These are phyloP conservation scores for Cryptocephalus primarius DNA, from an alignment of 2,888 invertebrate species.

Conservation along the genomic window DNA sequence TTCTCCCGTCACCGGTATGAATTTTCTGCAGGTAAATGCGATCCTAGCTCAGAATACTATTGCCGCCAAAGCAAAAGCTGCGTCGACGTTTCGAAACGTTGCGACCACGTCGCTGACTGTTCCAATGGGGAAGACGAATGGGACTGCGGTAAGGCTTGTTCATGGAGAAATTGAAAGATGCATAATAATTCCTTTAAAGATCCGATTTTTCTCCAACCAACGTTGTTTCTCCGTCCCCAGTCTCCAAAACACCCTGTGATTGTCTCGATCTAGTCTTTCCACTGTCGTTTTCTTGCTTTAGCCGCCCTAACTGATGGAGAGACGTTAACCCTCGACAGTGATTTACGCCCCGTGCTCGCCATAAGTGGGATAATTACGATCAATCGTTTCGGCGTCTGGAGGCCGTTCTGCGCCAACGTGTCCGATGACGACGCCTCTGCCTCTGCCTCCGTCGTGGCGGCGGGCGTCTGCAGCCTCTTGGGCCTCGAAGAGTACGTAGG, in stretches of 20 bases:
- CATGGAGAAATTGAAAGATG: too few species aligned
- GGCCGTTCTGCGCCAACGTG: conserved; percentile 47
- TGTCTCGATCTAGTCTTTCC: conserved; percentile 6
- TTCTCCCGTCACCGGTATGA: not conserved
- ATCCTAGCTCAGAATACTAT: conserved; percentile 34
- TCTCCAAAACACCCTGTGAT: too few species aligned
- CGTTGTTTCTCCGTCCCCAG: too few species aligned
- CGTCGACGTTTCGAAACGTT: conserved; percentile 47
- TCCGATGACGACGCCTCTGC: conserved; percentile 36
- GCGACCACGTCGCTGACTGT: conserved; percentile 58
- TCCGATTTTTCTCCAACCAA: too few species aligned
- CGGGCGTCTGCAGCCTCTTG: conserved; percentile 52
- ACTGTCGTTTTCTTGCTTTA: conserved; percentile 29
- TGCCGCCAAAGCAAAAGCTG: conserved; percentile 57
- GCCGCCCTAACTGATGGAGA: conserved; percentile 58
- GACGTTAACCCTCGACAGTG: conserved; percentile 46
- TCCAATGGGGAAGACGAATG: conserved; percentile 62
- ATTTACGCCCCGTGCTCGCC: conserved; percentile 48
- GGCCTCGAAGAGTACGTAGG: conserved; percentile 46
- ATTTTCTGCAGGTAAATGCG: conserved; percentile 44
- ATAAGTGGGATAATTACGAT: conserved; percentile 52
- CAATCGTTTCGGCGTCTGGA: conserved; percentile 53
- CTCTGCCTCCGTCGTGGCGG: conserved; percentile 31
- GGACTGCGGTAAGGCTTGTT: conserved; percentile 56
- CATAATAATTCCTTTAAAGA: too few species aligned